Evolutionary conservation across 2,888 invertebrate genomes (phyloP).

Genomic region (Pimpla rufipes): DNA sequence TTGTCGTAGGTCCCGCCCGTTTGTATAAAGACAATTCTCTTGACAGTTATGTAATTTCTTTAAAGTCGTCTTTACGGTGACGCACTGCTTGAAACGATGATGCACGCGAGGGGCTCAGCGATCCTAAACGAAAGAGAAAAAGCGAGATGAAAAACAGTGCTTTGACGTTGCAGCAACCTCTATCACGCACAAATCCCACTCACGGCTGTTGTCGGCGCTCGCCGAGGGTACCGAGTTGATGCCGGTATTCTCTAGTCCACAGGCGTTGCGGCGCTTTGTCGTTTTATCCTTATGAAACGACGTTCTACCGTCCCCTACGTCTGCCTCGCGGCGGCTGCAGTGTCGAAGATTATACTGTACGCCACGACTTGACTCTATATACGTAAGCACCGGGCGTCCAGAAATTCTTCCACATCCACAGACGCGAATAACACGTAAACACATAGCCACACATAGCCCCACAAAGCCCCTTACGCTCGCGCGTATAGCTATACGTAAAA

Average conservation of each 20-base stretch:
- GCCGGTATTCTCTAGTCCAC: slow-evolving; percentile 63
- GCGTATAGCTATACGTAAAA: neutral
- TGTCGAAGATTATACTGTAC: slow-evolving; percentile 67
- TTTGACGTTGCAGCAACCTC: slow-evolving; percentile 59
- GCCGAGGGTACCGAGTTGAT: neutral
- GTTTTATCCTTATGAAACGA: slow-evolving; percentile 72
- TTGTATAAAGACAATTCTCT: too few relatives aligned
- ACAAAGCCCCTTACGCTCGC: neutral
- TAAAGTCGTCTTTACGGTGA: neutral
- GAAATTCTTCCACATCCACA: slow-evolving; percentile 34
- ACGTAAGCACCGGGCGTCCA: slow-evolving; percentile 45
- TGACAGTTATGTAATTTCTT: too few relatives aligned
- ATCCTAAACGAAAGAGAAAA: neutral
- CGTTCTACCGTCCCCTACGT: slow-evolving; percentile 42
- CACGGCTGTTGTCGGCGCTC: slow-evolving; percentile 10
- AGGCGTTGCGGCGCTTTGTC: slow-evolving; percentile 70
- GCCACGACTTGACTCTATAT: slow-evolving; percentile 29
- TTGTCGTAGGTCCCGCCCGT: too few relatives aligned
- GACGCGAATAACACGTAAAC: neutral
- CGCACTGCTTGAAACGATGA: neutral
- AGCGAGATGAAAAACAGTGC: slow-evolving; percentile 47
- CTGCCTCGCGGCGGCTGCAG: slow-evolving; percentile 43
- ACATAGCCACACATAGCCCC: neutral
- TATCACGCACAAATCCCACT: slow-evolving; percentile 54
- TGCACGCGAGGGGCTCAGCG: neutral